Evolutionary conservation across 2,797 vertebrate genomes (phyloP), one percentile per base, ranked within the genome.

Genomic region (Botia almorhae): DNA sequence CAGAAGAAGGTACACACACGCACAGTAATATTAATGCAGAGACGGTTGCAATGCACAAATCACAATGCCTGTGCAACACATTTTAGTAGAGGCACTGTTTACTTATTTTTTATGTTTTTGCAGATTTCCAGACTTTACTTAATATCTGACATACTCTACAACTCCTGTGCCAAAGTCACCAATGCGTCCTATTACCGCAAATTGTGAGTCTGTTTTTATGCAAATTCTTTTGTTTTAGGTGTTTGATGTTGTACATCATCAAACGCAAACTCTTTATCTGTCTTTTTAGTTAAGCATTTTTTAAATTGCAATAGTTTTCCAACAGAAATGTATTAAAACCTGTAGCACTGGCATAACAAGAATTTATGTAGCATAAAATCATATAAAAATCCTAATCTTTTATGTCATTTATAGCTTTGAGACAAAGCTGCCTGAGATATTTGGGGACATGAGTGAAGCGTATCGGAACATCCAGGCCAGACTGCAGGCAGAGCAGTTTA

Each of bases 181-280:
- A 93, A 94, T 69, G 94, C 94, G 2, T 95, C 94, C 1, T 94
- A 95, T 89, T 95, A 94, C 85, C 91, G 94, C 43, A 95, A 95
- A 94, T 95, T 92, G 94, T 95, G 91, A 93, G 93, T 48, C 23
- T 1, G 36, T 39, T 7, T 46, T 46, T 11, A 46, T 0, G n/a
- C 4, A 50, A 61, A 4, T 74, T 26, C 4, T 14, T 23, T 12
- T 70, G 23, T 46, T 46, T 0, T 2, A 46, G 0, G 5, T 4
- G 19, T 58, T 58, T 14, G 43, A 46, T 46, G 0, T 60, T 61
- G 48, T 7, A 21, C 67, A 26, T 67, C 7, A 64, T 82, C 7
- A 1, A 60, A 26, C 19, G 2, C 10, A 58, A 11, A 51, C 48
- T 60, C 60, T 55, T 16, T 68, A 61, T 21, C 1, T 55, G 33